A percentile compares a stretch with the other conserved stretches of the same genome.
Conservation (phyloP, 2,113 vertebrate genomes). For the Cavia porcellus region DNA sequence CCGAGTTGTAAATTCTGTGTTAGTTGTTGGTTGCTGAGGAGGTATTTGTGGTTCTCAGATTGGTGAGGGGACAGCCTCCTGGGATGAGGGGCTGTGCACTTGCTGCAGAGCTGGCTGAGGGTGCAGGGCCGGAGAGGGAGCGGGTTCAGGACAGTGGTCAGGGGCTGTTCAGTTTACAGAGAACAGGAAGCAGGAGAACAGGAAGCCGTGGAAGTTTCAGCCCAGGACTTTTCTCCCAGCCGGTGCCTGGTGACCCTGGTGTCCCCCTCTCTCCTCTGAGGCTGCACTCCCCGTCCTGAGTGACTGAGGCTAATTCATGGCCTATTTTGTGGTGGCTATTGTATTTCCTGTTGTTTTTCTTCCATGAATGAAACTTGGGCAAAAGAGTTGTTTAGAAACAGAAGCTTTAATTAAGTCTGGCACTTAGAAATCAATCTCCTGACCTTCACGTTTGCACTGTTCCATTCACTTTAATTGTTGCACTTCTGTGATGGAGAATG, state of each 20-base stretch:
- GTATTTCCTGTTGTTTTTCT: conserved; percentile 14
- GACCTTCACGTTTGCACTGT: background rate
- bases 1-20: background rate
- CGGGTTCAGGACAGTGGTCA: background rate
- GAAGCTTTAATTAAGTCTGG: background rate
- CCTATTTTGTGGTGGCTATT: conserved; percentile 18
- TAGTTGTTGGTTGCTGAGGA: conserved; percentile 43
- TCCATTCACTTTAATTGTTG: background rate
- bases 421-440: background rate
- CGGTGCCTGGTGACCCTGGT: background rate
- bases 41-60: conserved; percentile 35
- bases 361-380: background rate
- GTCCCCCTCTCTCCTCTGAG: background rate
- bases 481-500: conserved; percentile 4
- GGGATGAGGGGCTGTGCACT: background rate
- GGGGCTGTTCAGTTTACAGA: background rate
- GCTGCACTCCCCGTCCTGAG: background rate
- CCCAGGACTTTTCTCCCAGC: background rate
- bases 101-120: background rate
- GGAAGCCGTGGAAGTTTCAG: background rate
- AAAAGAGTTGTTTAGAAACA: conserved; percentile 21
- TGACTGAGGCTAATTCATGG: background rate
- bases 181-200: background rate
- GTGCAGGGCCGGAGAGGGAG: background rate
- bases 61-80: background rate